Evolutionary conservation across 2,113 vertebrate genomes (phyloP).

Genomic region (Equus quagga): DNA sequence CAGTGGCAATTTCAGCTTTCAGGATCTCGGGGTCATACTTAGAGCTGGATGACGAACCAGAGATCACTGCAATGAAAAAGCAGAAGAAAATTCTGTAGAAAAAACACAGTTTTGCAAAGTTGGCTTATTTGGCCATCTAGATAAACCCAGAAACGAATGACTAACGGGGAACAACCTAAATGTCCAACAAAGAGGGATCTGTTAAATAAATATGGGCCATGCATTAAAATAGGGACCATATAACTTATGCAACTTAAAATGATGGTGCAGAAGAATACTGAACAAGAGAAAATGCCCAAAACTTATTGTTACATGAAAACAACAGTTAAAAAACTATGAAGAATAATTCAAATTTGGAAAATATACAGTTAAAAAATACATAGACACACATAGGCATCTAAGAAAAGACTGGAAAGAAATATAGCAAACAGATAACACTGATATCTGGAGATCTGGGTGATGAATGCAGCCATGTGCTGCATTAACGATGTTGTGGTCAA

Average conservation of each 20-base stretch:
- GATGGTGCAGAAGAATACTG: neutral
- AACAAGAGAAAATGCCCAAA: neutral
- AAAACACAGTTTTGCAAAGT: neutral
- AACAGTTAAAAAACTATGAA: neutral
- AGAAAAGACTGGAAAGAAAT: neutral
- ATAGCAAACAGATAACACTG: neutral
- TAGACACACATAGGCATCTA: neutral
- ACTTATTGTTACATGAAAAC: neutral
- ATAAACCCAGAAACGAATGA: neutral
- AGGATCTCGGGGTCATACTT: constrained; percentile 99
- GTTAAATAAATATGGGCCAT: neutral
- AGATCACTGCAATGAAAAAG: constrained; percentile 91
- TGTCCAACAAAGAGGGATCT: neutral
- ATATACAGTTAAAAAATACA: neutral
- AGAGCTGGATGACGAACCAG: constrained; percentile 96
- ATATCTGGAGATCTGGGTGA: neutral
- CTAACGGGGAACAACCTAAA: neutral
- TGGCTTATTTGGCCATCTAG: neutral
- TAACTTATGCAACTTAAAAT: neutral
- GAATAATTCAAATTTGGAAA: neutral
- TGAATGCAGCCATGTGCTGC: neutral
- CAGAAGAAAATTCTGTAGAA: constrained; percentile 62
- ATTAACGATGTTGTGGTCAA: too few relatives aligned
- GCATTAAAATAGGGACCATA: neutral
- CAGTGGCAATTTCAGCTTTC: constrained; percentile 98